Base-by-base conservation (phyloP, 2,888 invertebrate species). In the Elegia similella region DNA sequence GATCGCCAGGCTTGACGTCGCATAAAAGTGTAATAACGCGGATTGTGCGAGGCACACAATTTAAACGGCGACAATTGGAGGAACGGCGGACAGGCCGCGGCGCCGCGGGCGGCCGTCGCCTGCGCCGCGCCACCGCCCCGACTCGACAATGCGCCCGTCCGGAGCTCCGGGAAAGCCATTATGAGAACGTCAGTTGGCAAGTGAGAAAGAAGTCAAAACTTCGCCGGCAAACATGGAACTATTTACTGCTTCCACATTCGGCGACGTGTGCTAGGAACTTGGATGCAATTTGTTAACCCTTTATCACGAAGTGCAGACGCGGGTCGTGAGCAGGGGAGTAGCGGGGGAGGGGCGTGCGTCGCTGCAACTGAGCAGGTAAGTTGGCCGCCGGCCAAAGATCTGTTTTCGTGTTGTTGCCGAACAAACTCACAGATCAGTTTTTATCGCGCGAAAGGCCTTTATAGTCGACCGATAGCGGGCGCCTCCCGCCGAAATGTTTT, bases 381-480 rank as follows among this genome's bases (percentile, higher is more conserved):
- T 86, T 92, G 92, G 92, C 87, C 69, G 66, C 60, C 62, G 66
- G 85, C 92, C 92, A 92, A 87, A 78, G 84, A 88, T 82, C 84
- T 92, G 91, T 92, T 92, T 92, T 89, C 88, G 84, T 84, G 85
- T 84, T 86, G 86, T 85, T 83, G 85, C 80, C 79, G 79, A 84
- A 83, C 86, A 83, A 85, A 88, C 89, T 88, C 87, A 84, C 90
- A 88, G 90, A 92, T 92, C 91, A 88, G 89, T 91, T 91, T 91
- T 91, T 92, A 92, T 92, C 90, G 86, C 86, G 86, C 85, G 84
- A 86, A 86, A 89, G 87, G 89, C 90, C 89, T 92, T 92, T 92
- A 92, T 90, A 82, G 88, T 79, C 84, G 79, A 82, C 86, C 86
- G 87, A 87, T 86, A 85, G 84, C 80, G 80, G 79, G 79, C 74